A percentile compares a stretch with the other conserved stretches of the same genome.
phyloP scores from a whole-genome alignment of 1,140 invertebrate species.

The Orius insidiosus region DNA sequence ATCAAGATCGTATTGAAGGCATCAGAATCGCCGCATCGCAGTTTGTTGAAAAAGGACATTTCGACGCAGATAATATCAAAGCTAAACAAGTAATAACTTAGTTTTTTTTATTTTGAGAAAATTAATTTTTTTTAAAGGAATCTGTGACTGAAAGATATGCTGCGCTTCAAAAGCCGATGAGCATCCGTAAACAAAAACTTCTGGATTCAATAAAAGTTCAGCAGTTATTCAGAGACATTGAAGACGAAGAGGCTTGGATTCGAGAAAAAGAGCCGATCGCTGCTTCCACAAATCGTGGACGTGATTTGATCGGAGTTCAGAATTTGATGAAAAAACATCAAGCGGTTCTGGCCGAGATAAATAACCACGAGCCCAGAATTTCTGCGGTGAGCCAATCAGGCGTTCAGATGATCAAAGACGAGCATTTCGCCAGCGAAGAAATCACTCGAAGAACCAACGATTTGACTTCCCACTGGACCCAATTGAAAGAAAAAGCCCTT shows the following conservation, averaged over 20 bases:
- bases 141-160: conserved; percentile 61
- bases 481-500: conserved; percentile 72
- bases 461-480: conserved; percentile 76
- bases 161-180: conserved; percentile 73
- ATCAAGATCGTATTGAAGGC: conserved; percentile 86
- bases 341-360: conserved; percentile 90
- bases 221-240: conserved; percentile 90
- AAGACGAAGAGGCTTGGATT: conserved; percentile 99
- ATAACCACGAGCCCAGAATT: conserved; percentile 91
- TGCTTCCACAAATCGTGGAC: conserved; percentile 84
- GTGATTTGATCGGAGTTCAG: conserved; percentile 96
- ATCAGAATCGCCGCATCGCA: conserved; percentile 72
- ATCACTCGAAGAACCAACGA: conserved; percentile 62
- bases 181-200: conserved; percentile 69
- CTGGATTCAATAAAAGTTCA: conserved; percentile 87
- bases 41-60: conserved; percentile 84
- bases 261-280: conserved; percentile 97
- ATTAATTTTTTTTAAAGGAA: conserved; percentile 40
- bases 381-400: conserved; percentile 74
- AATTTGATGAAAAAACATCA: conserved; percentile 99
- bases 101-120: no score
- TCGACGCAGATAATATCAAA: conserved; percentile 90
- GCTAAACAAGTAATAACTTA: conserved; percentile 61
- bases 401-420: conserved; percentile 77
- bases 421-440: conserved; percentile 85